Percentiles rank a stretch among this genome's conserved stretches.
These are phyloP conservation scores for Sinelater perroti DNA, from an alignment of 2,888 invertebrate genomes.

Conservation along the genomic window DNA sequence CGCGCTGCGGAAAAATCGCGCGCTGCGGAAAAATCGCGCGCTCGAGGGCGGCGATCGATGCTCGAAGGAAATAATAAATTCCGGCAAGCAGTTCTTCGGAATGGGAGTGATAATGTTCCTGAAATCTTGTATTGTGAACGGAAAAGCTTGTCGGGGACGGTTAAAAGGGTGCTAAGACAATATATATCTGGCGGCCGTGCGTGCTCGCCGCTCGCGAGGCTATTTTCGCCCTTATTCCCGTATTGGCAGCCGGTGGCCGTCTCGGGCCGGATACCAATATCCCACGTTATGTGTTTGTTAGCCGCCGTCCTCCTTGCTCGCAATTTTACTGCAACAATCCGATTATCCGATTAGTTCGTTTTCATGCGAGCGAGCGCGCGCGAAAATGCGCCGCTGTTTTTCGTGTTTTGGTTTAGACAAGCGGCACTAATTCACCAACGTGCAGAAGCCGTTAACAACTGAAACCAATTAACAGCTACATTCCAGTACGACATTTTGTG, in stretches of 20 bases:
- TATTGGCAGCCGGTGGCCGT: slow-evolving; percentile 26
- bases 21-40: too few species aligned
- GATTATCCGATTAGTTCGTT: slow-evolving; percentile 2
- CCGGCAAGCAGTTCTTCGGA: slow-evolving; percentile 43
- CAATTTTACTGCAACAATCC: slow-evolving; percentile 14
- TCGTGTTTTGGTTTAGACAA: not conserved
- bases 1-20: too few species aligned
- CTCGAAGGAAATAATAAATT: slow-evolving; percentile 44
- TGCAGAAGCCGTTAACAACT: too few species aligned
- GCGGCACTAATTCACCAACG: too few species aligned
- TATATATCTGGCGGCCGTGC: slow-evolving; percentile 34
- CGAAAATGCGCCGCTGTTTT: not conserved
- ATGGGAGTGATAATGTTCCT: slow-evolving; percentile 50
- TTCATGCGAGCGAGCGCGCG: slow-evolving; percentile 2
- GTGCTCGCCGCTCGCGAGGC: slow-evolving; percentile 28
- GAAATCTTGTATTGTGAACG: slow-evolving; percentile 44
- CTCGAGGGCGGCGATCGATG: too few species aligned
- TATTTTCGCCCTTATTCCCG: slow-evolving; percentile 37
- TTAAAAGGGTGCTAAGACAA: slow-evolving; percentile 44
- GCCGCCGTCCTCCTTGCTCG: not conserved
- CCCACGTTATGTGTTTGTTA: slow-evolving; percentile 15
- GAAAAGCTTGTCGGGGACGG: slow-evolving; percentile 41
- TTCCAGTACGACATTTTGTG: too few species aligned
- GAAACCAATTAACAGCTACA: too few species aligned
- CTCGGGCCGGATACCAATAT: slow-evolving; percentile 24